Base-by-base conservation (phyloP, 1,140 invertebrate species). In the Drosophila bifasciata region DNA sequence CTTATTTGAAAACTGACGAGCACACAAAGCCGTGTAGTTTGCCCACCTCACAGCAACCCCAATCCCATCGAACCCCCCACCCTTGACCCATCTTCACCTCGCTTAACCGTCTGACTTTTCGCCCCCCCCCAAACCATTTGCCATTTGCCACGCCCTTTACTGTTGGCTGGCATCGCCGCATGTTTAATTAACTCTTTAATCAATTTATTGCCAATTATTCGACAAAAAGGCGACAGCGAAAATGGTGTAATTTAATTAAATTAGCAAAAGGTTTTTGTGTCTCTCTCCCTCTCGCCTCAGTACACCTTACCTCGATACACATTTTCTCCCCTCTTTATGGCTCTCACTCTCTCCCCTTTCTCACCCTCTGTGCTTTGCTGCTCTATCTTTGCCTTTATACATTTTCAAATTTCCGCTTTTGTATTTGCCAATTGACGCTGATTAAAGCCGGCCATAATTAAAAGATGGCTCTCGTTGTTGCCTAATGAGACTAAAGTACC, bases 131-230 rank as follows among this genome's bases (percentile, higher is more conserved):
- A n/a, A n/a, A n/a, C n/a, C n/a, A n/a, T n/a, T 16, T 8, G 9
- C 19, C n/a, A 11, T 11, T n/a, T 16, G 5, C 8, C 15, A 6
- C 15, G 15, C 36, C 39, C 52, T 16, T 13, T 41, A 2, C 23
- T 36, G 19, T 13, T 36, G 28, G 61, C 60, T 66, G 64, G 28
- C 64, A 68, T 55, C 32, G 64, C 79, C 79, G 71, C 60, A 68
- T 72, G 63, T 85, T 85, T 85, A 85, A 85, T 85, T 85, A 83
- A 85, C 73, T 76, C 81, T 86, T 85, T 85, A 85, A 85, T 85
- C 76, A 85, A 85, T 85, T 85, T 85, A 85, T 85, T 85, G 81
- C 76, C 81, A 85, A 85, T 85, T 85, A 85, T 86, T 85, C 59
- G 66, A 77, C 80, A 86, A 86, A 85, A 74, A 85, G 80, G 80